phyloP scores from a whole-genome alignment of 2,888 invertebrate genomes.

The Noctua pronuba region DNA sequence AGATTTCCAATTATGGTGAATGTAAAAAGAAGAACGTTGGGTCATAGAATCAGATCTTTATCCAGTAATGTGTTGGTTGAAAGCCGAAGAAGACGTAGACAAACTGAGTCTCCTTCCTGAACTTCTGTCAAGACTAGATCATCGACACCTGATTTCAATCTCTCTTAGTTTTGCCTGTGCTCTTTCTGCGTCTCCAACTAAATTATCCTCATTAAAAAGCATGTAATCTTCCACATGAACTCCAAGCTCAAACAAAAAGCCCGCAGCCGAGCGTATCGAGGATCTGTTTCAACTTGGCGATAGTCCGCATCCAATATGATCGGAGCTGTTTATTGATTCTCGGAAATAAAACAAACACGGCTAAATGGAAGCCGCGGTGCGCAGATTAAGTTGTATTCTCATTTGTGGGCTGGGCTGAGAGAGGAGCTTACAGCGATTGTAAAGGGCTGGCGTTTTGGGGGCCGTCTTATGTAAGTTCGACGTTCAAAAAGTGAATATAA shows the following conservation, averaged over 20 bases:
- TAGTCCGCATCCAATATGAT: conserved; percentile 60
- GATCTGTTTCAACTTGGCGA: conserved; percentile 68
- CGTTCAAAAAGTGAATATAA: background rate
- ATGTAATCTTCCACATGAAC: conserved; percentile 40
- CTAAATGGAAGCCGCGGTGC: conserved; percentile 78
- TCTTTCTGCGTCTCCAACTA: background rate
- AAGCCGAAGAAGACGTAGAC: background rate
- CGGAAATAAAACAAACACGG: conserved; percentile 76
- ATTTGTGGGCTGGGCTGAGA: conserved; percentile 55
- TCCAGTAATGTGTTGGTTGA: background rate
- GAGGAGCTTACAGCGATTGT: conserved; percentile 43
- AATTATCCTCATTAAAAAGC: conserved; percentile 49
- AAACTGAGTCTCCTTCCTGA: too few relatives aligned
- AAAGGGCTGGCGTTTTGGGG: background rate
- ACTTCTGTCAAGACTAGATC: background rate
- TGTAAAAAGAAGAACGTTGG: background rate
- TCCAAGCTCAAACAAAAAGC: conserved; percentile 52
- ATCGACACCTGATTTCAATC: background rate
- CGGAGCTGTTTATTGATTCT: conserved; percentile 75
- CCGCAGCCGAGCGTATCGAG: conserved; percentile 45
- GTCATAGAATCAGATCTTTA: background rate
- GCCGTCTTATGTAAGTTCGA: background rate
- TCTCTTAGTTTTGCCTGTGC: background rate
- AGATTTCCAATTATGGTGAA: background rate
- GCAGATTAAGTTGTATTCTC: conserved; percentile 81